Conservation (phyloP, 2,113 vertebrate genomes). For the Corydoras sp. region DNA sequence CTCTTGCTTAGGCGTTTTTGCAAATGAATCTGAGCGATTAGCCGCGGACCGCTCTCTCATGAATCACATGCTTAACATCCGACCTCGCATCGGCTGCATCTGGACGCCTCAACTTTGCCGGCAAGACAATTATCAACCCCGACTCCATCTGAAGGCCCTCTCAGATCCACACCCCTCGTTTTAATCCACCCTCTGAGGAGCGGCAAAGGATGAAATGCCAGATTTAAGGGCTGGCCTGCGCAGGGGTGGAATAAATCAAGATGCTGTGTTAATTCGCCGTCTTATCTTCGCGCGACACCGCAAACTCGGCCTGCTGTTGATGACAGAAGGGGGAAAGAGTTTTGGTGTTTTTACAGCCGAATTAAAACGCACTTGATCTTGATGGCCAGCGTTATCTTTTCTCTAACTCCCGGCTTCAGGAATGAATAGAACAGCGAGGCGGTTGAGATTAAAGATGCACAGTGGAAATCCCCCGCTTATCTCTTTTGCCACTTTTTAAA, state of each 20-base stretch:
- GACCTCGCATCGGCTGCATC: constrained; percentile 40
- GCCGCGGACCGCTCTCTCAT: constrained; percentile 89
- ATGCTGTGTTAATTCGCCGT: constrained; percentile 2
- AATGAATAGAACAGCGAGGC: not conserved
- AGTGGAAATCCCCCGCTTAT: not conserved
- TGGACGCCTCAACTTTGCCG: constrained; percentile 45
- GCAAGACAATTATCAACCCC: constrained; percentile 25
- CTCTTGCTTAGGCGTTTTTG: constrained; percentile 95
- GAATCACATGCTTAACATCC: constrained; percentile 67
- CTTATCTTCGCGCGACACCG: constrained; percentile 1
- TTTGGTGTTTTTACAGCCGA: constrained; percentile 9
- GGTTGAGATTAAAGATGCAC: constrained; percentile 2
- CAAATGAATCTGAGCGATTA: constrained; percentile 99
- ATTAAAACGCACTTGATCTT: constrained; percentile 21
- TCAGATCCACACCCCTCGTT: constrained; percentile 8
- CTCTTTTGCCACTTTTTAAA: not conserved
- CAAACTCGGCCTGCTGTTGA: not conserved
- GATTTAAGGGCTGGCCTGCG: constrained; percentile 2
- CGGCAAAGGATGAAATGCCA: constrained; percentile 12
- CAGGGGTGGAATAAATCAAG: not conserved
- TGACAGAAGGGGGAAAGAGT: not conserved
- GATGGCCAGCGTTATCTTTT: constrained; percentile 13
- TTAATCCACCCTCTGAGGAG: constrained; percentile 23
- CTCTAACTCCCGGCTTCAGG: constrained; percentile 1
- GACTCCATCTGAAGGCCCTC: constrained; percentile 13